phyloP scores from a whole-genome alignment of 2,797 vertebrate species.

The Carcharodon carcharias region DNA sequence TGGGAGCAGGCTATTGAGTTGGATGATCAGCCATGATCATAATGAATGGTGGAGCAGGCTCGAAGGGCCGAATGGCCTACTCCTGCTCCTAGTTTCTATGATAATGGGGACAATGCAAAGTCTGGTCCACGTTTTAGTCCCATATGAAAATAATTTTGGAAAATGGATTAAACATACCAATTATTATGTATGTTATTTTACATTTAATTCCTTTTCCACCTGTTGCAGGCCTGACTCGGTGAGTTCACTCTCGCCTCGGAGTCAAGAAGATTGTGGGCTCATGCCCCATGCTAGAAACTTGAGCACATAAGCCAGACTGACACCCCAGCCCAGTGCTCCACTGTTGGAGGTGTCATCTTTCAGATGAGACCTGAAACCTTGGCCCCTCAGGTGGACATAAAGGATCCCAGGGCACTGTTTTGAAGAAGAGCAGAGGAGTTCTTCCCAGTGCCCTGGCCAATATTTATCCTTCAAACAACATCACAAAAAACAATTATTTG shows the following conservation, averaged over 20 bases:
- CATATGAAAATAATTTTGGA: too few relatives aligned
- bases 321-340: not conserved
- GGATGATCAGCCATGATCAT: too few relatives aligned
- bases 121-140: not conserved
- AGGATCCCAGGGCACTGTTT: not conserved
- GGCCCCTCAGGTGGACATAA: not conserved
- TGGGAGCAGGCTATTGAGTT: too few relatives aligned
- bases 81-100: too few relatives aligned
- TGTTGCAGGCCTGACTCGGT: too few relatives aligned
- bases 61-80: too few relatives aligned
- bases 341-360: not conserved
- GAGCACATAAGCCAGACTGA: not conserved
- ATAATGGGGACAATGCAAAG: not conserved
- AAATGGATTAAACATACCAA: not conserved
- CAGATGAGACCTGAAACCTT: not conserved
- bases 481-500: not conserved
- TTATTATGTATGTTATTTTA: not conserved
- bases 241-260: not conserved
- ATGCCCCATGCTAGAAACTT: not conserved
- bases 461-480: not conserved
- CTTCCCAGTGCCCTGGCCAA: not conserved
- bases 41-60: too few relatives aligned
- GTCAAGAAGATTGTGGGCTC: not conserved
- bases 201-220: too few relatives aligned
- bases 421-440: not conserved